phyloP scores from a whole-genome alignment of 1,140 invertebrate species.

The Ceratosolen fusciceps region DNA sequence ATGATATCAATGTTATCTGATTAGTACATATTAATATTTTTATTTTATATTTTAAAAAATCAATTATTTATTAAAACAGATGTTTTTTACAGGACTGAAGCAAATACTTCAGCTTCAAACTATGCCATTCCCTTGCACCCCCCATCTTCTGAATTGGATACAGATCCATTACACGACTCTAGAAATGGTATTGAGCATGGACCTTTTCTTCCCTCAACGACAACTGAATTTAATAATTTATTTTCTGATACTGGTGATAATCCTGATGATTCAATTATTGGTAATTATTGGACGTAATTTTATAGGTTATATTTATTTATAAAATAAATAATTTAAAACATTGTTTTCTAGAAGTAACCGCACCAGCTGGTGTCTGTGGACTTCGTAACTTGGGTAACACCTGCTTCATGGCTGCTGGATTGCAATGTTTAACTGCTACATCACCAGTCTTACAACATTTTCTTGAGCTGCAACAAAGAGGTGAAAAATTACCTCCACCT shows the following conservation, averaged over 20 bases:
- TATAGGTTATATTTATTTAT: background rate
- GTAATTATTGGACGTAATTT: constrained; percentile 50
- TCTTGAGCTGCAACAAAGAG: constrained; percentile 67
- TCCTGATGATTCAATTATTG: constrained; percentile 65
- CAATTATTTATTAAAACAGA: background rate
- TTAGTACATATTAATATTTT: no score
- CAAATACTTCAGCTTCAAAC: constrained; percentile 65
- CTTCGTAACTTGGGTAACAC: constrained; percentile 80
- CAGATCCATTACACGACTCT: constrained; percentile 60
- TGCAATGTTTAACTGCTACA: constrained; percentile 77
- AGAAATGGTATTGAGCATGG: constrained; percentile 62
- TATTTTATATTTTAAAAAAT: background rate
- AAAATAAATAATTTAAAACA: background rate
- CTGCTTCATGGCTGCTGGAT: constrained; percentile 81
- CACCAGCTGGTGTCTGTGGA: constrained; percentile 76
- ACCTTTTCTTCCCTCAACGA: constrained; percentile 64
- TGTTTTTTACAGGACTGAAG: constrained; percentile 63
- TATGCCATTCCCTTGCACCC: constrained; percentile 68
- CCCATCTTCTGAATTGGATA: constrained; percentile 62
- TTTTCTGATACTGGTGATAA: constrained; percentile 65
- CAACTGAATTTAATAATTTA: constrained; percentile 62
- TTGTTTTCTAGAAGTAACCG: constrained; percentile 54
- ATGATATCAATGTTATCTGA: no score
- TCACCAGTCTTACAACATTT: constrained; percentile 74
- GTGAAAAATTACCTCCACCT: constrained; percentile 64